These are phyloP conservation scores for Periophthalmodon schlosseri DNA, from an alignment of 2,113 vertebrate species.

Conservation along the genomic window DNA sequence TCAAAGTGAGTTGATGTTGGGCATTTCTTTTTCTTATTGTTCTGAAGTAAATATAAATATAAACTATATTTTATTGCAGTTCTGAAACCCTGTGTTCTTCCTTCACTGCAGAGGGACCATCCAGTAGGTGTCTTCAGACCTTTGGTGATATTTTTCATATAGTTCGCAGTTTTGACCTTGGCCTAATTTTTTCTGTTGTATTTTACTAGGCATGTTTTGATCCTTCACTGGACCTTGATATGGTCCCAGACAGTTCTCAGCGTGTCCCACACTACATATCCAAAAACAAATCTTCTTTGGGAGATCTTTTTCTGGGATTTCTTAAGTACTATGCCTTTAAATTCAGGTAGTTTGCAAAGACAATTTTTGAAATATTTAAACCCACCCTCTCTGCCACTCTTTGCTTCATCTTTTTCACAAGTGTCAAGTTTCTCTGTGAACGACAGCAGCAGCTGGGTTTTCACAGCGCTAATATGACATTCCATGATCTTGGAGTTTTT, in stretches of 20 bases:
- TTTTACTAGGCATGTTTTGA: conserved; percentile 85
- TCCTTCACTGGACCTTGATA: conserved; percentile 84
- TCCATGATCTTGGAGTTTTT: conserved; percentile 45
- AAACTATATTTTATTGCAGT: conserved; percentile 74
- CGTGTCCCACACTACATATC: conserved; percentile 85
- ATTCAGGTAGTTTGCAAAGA: conserved; percentile 86
- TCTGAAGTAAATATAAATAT: not conserved
- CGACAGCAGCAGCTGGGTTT: conserved; percentile 78
- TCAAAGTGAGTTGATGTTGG: conserved; percentile 86
- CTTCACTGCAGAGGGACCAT: conserved; percentile 90
- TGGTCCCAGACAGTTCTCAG: conserved; percentile 83
- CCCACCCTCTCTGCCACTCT: conserved; percentile 29
- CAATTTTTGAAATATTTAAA: not conserved
- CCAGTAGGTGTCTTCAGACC: conserved; percentile 81
- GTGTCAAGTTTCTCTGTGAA: conserved; percentile 74
- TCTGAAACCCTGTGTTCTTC: conserved; percentile 88
- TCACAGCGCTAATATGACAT: conserved; percentile 48
- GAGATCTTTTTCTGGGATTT: conserved; percentile 91
- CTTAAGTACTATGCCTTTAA: conserved; percentile 90
- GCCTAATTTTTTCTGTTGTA: conserved; percentile 18
- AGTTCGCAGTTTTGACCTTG: not conserved
- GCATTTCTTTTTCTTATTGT: not conserved
- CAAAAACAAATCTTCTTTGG: conserved; percentile 87
- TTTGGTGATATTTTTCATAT: not conserved
- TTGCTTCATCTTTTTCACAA: conserved; percentile 51